A percentile compares a stretch with the other conserved stretches of the same genome.
Conservation (phyloP, 1,140 invertebrate genomes). For the Listronotus bonariensis region DNA sequence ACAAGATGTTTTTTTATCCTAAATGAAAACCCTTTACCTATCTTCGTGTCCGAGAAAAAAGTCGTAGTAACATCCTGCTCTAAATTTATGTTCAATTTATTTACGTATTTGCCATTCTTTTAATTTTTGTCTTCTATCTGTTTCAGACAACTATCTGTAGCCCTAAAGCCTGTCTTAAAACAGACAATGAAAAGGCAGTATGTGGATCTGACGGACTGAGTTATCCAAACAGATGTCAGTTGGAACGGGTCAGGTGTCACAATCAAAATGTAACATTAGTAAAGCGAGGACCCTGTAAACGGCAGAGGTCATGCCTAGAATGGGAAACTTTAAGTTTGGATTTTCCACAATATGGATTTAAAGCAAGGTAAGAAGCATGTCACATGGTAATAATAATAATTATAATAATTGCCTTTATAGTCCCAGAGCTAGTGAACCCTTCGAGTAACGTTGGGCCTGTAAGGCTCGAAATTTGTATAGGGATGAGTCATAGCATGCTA, state of each 20-base stretch:
- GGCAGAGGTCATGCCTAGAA: constrained; percentile 44
- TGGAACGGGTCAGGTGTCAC: constrained; percentile 72
- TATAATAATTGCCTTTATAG: no score
- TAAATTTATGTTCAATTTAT: no score
- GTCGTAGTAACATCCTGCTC: no score
- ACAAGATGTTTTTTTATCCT: no score
- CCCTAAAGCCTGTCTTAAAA: constrained; percentile 49
- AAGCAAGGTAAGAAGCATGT: constrained; percentile 8
- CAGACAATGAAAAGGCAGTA: constrained; percentile 60
- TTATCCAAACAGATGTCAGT: constrained; percentile 76
- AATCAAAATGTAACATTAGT: constrained; percentile 70
- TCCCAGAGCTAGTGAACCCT: no score
- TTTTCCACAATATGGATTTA: constrained; percentile 27
- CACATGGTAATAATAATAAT: not conserved
- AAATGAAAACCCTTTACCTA: no score
- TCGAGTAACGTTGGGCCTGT: no score
- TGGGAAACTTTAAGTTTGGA: constrained; percentile 33
- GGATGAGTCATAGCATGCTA: no score
- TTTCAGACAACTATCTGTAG: constrained; percentile 38
- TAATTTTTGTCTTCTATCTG: not conserved
- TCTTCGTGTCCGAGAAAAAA: no score
- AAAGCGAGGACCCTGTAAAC: constrained; percentile 70
- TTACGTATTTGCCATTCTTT: no score
- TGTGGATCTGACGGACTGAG: constrained; percentile 82
- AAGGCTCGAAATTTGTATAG: no score